These are phyloP conservation scores for Caenorhabditis briggsae DNA, from an alignment of 1,140 invertebrate genomes.

Conservation along the genomic window DNA sequence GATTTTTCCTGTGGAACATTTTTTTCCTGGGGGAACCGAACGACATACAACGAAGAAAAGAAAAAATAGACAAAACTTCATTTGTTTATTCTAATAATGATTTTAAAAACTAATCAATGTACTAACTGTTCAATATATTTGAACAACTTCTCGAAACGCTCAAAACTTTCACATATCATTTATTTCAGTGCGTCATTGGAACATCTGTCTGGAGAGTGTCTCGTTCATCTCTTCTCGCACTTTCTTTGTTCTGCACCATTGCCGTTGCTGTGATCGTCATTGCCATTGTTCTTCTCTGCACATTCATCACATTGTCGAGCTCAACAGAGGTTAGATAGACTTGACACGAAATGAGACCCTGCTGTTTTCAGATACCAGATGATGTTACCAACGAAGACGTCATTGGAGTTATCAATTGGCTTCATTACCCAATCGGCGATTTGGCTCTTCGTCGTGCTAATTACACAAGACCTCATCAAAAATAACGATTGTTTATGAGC, in stretches of 20 bases:
- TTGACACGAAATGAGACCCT: neutral
- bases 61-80: no score
- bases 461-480: constrained; percentile 46
- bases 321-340: constrained; percentile 36
- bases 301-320: constrained; percentile 58
- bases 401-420: constrained; percentile 59
- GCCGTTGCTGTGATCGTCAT: constrained; percentile 57
- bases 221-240: constrained; percentile 55
- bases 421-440: constrained; percentile 60
- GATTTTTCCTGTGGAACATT: no score
- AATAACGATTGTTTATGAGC: neutral
- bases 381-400: constrained; percentile 54
- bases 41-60: no score
- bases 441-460: constrained; percentile 23
- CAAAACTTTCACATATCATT: neutral
- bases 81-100: no score
- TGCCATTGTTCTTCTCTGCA: constrained; percentile 56
- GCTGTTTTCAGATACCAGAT: constrained; percentile 27
- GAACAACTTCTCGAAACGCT: no score
- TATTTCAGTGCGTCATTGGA: constrained; percentile 56
- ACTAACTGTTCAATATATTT: no score
- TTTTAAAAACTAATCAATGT: no score
- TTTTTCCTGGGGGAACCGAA: no score
- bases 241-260: constrained; percentile 55
- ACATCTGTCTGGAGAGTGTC: constrained; percentile 21